Percentiles rank a stretch among this genome's conserved stretches.
Evolutionary conservation across 2,797 vertebrate species (phyloP).

Genomic region (Ciconia nigra): DNA sequence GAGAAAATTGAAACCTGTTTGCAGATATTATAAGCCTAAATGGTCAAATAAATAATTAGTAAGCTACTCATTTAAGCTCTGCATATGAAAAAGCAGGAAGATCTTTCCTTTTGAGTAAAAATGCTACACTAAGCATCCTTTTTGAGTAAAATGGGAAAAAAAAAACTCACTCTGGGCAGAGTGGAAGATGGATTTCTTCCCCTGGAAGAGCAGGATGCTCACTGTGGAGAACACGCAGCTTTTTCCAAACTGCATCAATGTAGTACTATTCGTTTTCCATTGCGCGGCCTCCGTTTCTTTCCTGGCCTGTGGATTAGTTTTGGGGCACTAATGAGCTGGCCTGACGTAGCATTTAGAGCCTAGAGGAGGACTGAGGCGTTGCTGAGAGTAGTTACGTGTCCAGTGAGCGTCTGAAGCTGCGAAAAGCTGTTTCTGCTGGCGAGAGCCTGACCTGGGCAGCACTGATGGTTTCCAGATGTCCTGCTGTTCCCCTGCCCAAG

Average conservation of each 20-base stretch:
- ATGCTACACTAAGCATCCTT: not conserved
- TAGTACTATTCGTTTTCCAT: rapidly evolving
- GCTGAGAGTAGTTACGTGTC: rapidly evolving
- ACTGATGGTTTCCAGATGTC: not conserved
- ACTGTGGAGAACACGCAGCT: not conserved
- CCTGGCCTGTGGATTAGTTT: not conserved
- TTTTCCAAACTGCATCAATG: not conserved
- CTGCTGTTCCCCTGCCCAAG: not conserved
- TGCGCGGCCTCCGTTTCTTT: not conserved
- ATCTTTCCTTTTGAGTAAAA: not conserved
- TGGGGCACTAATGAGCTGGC: rapidly evolving
- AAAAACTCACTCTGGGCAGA: not conserved
- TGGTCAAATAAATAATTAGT: slow-evolving; percentile 31
- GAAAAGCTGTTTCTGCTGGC: not conserved
- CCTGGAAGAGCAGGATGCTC: not conserved
- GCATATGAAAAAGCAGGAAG: not conserved
- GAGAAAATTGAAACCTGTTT: not conserved
- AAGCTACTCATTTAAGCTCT: not conserved
- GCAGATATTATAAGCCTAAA: slow-evolving; percentile 6
- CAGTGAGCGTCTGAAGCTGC: rapidly evolving
- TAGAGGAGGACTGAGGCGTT: not conserved
- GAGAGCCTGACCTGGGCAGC: not conserved
- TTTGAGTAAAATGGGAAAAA: not conserved
- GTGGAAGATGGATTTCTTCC: not conserved
- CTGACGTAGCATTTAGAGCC: rapidly evolving